phyloP scores from a whole-genome alignment of 1,140 invertebrate genomes.

The Cyclargus thomasi region DNA sequence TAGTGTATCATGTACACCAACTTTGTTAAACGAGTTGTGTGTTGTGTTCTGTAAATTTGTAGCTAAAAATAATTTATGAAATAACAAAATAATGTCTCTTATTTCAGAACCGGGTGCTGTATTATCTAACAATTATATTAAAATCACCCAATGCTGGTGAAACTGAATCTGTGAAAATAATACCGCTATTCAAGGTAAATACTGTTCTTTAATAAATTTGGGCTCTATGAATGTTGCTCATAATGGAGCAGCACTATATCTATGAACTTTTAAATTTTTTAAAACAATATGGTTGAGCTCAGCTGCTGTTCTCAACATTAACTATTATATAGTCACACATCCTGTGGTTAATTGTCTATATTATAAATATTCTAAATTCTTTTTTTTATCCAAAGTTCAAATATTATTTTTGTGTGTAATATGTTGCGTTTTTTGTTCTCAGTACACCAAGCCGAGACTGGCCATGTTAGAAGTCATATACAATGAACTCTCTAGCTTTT shows the following conservation, averaged over 20 bases:
- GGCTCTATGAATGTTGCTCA: too few species aligned
- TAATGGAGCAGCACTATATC: too few species aligned
- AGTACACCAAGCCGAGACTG: constrained; percentile 60
- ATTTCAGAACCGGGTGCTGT: constrained; percentile 60
- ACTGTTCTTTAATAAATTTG: neutral
- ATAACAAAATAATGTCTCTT: constrained; percentile 9
- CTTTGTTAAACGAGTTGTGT: too few species aligned
- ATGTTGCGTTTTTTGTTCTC: constrained; percentile 31
- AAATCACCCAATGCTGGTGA: constrained; percentile 36
- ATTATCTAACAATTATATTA: constrained; percentile 50
- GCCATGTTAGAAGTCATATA: constrained; percentile 56
- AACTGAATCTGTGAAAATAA: constrained; percentile 39
- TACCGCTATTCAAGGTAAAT: constrained; percentile 58
- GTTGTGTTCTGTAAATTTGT: too few species aligned
- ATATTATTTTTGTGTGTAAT: neutral
- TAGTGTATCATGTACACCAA: too few species aligned
- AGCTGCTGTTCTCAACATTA: too few species aligned
- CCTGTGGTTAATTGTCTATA: too few species aligned
- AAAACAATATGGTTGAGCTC: too few species aligned
- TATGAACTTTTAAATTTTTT: too few species aligned
- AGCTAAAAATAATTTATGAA: constrained; percentile 2
- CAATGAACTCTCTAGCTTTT: constrained; percentile 43
- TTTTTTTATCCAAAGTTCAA: too few species aligned
- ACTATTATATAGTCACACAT: too few species aligned
- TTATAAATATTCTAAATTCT: too few species aligned